Percentiles rank a stretch among this genome's conserved stretches.
Conservation (phyloP, 2,113 vertebrate genomes). For the Ailurus styani region DNA sequence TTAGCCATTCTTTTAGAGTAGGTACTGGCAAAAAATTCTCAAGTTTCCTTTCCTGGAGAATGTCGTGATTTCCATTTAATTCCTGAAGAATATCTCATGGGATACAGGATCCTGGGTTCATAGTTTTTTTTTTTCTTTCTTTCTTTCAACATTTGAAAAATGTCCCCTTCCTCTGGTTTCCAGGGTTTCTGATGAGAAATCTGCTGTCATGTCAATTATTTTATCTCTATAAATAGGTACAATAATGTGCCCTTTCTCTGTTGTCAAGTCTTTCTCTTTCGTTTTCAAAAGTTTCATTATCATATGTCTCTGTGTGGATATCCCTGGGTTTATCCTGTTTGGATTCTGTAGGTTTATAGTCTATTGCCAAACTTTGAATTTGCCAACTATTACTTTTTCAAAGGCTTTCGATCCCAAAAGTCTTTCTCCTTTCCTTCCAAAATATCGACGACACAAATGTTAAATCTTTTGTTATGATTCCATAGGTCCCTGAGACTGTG, state of each 20-base stretch:
- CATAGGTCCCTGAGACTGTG: not conserved
- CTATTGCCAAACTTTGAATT: not conserved
- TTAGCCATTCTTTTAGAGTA: not conserved
- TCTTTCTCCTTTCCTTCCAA: not conserved
- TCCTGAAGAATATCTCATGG: not conserved
- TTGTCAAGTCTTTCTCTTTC: not conserved
- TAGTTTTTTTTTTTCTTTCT: not conserved
- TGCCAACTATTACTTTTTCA: not conserved
- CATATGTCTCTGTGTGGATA: not conserved
- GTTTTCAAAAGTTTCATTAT: not conserved
- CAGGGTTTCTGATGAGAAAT: not conserved
- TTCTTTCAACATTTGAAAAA: not conserved
- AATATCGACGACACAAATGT: not conserved
- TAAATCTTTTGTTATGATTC: not conserved
- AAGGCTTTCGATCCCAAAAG: not conserved
- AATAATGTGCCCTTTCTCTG: not conserved
- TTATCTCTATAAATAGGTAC: not conserved
- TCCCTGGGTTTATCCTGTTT: not conserved
- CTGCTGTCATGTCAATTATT: not conserved
- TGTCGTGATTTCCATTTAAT: not conserved
- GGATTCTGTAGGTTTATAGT: not conserved
- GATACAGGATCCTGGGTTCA: not conserved
- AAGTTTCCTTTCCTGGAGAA: not conserved
- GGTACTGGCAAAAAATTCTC: not conserved
- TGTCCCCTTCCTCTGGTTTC: not conserved